Conservation (phyloP, 53 echinoderm and acorn worm genomes). For the Hippasteria phrygiana region DNA sequence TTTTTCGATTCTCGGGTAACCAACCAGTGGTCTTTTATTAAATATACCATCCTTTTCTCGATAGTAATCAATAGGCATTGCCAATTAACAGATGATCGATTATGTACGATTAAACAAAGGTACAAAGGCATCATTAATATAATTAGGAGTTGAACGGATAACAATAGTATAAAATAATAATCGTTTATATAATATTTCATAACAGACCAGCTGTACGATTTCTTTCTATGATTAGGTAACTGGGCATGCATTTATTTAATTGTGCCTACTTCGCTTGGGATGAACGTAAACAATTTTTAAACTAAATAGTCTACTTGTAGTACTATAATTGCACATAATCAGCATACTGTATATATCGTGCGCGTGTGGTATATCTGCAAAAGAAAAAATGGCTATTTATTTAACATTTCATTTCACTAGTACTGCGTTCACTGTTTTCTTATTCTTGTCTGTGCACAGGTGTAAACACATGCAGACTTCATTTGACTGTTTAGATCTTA, state of each 20-base stretch:
- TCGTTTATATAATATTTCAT: conserved; percentile 12
- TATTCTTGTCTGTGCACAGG: not conserved
- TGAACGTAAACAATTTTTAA: not conserved
- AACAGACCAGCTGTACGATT: conserved; percentile 51
- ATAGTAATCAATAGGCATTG: conserved; percentile 6
- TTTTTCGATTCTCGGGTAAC: conserved; percentile 24
- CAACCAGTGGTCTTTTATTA: conserved; percentile 62
- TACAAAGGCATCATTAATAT: conserved; percentile 25
- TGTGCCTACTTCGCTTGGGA: not conserved
- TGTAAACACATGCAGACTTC: not conserved
- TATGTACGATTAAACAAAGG: conserved; percentile 10
- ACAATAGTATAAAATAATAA: conserved; percentile 13
- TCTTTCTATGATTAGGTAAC: not conserved
- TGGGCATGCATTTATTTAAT: conserved; percentile 33
- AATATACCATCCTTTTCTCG: not conserved
- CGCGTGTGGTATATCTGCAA: not conserved
- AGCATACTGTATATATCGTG: not conserved
- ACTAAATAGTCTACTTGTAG: not conserved
- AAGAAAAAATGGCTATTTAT: conserved; percentile 27
- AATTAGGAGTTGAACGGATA: conserved; percentile 43
- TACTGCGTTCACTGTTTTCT: conserved; percentile 44
- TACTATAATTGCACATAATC: conserved; percentile 46
- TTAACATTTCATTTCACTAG: conserved; percentile 26
- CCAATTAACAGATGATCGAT: not conserved
- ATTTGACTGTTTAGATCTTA: not conserved